phyloP scores from a whole-genome alignment of 2,888 invertebrate genomes.

The Drosophila koepferae region DNA sequence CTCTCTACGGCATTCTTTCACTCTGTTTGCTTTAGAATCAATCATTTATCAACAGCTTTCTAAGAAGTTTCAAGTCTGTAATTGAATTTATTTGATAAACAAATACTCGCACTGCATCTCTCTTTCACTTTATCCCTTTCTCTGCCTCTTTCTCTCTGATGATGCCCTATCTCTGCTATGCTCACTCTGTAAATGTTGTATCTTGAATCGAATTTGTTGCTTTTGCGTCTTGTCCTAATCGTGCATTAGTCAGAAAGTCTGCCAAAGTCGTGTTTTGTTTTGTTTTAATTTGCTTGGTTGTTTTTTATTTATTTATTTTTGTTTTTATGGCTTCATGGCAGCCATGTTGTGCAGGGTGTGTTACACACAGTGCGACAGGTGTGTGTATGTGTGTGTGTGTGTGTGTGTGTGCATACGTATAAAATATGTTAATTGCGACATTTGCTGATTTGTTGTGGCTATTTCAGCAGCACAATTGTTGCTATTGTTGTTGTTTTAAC shows the following conservation, averaged over 20 bases:
- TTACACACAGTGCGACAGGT: slow-evolving; percentile 29
- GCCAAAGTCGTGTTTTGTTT: slow-evolving; percentile 37
- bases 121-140: not conserved
- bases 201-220: slow-evolving; percentile 39
- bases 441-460: slow-evolving; percentile 73
- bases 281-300: slow-evolving; percentile 17
- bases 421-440: slow-evolving; percentile 76
- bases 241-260: slow-evolving; percentile 45
- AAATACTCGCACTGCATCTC: not conserved
- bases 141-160: not conserved
- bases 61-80: not conserved
- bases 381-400: not conserved
- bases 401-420: slow-evolving; percentile 23
- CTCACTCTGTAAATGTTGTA: slow-evolving; percentile 8
- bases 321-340: slow-evolving; percentile 57
- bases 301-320: not conserved
- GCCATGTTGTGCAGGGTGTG: slow-evolving; percentile 63
- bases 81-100: not conserved
- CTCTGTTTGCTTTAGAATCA: not conserved
- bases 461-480: slow-evolving; percentile 42
- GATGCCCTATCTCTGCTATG: not conserved
- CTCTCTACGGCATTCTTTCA: not conserved
- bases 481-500: slow-evolving; percentile 32
- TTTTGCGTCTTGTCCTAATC: slow-evolving; percentile 37
- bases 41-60: not conserved